Evolutionary conservation across 2,797 vertebrate genomes (phyloP).

Genomic region (Lepus townsendii): DNA sequence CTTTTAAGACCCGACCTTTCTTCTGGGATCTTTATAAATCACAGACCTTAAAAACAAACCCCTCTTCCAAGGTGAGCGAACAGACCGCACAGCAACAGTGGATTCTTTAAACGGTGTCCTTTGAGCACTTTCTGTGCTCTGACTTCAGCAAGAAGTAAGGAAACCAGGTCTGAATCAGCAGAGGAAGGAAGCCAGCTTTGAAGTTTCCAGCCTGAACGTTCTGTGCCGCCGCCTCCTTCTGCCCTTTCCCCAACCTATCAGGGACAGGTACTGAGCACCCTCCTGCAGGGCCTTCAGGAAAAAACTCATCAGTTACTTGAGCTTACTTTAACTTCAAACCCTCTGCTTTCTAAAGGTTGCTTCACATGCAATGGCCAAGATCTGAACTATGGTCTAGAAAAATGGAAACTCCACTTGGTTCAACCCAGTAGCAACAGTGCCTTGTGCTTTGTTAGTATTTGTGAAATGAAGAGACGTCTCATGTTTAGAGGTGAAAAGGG

Average conservation of each 20-base stretch:
- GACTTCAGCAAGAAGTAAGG: constrained; percentile 6
- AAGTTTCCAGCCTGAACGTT: neutral
- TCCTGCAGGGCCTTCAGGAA: neutral
- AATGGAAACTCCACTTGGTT: neutral
- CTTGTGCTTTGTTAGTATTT: neutral
- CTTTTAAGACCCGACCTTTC: neutral
- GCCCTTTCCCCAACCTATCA: neutral
- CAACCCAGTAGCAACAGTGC: neutral
- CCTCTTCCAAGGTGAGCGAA: neutral
- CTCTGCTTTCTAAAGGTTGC: neutral
- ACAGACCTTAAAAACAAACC: constrained; percentile 1
- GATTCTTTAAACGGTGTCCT: constrained; percentile 23
- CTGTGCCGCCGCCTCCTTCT: neutral
- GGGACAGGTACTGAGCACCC: neutral
- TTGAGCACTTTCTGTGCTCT: neutral
- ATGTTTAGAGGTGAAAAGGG: neutral
- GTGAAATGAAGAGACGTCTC: neutral
- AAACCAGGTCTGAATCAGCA: neutral
- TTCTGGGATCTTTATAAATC: constrained; percentile 59
- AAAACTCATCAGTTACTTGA: neutral
- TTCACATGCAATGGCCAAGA: neutral
- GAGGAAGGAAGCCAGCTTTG: neutral
- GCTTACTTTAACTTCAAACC: neutral
- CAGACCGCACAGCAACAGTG: neutral
- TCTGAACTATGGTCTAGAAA: constrained; percentile 1